Conservation (phyloP, 1,140 invertebrate genomes). For the Tetramorium parvispinum region DNA sequence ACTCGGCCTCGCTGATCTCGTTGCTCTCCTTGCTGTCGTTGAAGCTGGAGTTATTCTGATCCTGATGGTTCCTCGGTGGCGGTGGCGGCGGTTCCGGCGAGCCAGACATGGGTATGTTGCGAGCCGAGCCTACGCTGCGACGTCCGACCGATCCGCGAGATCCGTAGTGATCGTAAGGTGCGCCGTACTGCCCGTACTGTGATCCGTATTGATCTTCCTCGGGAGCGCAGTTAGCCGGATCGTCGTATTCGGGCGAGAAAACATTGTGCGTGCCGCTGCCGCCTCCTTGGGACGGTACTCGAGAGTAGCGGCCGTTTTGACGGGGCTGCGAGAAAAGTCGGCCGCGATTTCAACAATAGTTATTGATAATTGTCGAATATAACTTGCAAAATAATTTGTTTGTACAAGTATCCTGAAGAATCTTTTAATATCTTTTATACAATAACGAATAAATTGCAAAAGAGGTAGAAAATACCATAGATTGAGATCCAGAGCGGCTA, state of each 20-base stretch:
- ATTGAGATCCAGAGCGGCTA: slow-evolving; percentile 94
- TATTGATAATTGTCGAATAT: not conserved
- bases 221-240: slow-evolving; percentile 95
- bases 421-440: not conserved
- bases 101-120: slow-evolving; percentile 88
- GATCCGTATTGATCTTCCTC: slow-evolving; percentile 95
- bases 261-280: slow-evolving; percentile 83
- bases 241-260: slow-evolving; percentile 93
- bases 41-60: slow-evolving; percentile 91
- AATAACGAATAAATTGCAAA: not conserved
- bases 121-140: slow-evolving; percentile 90
- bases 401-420: not conserved
- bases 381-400: not conserved
- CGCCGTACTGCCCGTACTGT: slow-evolving; percentile 92
- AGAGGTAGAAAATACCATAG: slow-evolving; percentile 88
- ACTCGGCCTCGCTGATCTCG: slow-evolving; percentile 96
- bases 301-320: slow-evolving; percentile 91
- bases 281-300: slow-evolving; percentile 85
- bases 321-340: slow-evolving; percentile 86
- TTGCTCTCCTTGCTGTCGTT: slow-evolving; percentile 97
- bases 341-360: not conserved
- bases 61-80: slow-evolving; percentile 90
- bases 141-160: slow-evolving; percentile 92
- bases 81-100: slow-evolving; percentile 94
- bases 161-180: slow-evolving; percentile 94